Evolutionary conservation across 2,888 invertebrate species (phyloP).

Genomic region (Pseudococcus jackbeardsleyi): DNA sequence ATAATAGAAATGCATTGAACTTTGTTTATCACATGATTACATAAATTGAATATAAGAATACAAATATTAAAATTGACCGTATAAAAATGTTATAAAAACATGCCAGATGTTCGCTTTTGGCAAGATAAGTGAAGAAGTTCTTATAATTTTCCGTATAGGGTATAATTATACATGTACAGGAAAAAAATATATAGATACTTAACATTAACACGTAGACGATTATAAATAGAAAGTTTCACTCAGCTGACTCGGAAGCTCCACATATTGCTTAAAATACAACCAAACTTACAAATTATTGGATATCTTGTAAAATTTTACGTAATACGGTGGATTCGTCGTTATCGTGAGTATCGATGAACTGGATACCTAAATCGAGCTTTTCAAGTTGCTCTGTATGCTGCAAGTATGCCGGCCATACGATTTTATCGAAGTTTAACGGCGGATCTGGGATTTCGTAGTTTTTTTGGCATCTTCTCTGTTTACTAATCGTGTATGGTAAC

Average conservation of each 20-base stretch:
- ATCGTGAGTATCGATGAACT: conserved; percentile 44
- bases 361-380: neutral
- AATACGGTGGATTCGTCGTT: conserved; percentile 13
- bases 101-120: no score
- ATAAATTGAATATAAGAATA: no score
- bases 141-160: neutral
- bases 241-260: conserved; percentile 17
- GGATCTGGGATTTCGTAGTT: conserved; percentile 58
- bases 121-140: no score
- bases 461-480: conserved; percentile 37
- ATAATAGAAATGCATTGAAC: no score
- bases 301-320: neutral
- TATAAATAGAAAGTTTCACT: neutral
- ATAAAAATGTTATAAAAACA: no score
- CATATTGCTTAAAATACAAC: neutral
- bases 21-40: no score
- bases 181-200: neutral
- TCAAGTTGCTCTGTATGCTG: conserved; percentile 35
- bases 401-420: conserved; percentile 57
- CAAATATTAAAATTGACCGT: no score
- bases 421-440: conserved; percentile 54
- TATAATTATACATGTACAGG: neutral
- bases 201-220: neutral
- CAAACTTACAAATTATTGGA: neutral
- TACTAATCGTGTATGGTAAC: conserved; percentile 39